Evolutionary conservation across 2,113 vertebrate species (phyloP).

Genomic region (Eupsittula cactorum): DNA sequence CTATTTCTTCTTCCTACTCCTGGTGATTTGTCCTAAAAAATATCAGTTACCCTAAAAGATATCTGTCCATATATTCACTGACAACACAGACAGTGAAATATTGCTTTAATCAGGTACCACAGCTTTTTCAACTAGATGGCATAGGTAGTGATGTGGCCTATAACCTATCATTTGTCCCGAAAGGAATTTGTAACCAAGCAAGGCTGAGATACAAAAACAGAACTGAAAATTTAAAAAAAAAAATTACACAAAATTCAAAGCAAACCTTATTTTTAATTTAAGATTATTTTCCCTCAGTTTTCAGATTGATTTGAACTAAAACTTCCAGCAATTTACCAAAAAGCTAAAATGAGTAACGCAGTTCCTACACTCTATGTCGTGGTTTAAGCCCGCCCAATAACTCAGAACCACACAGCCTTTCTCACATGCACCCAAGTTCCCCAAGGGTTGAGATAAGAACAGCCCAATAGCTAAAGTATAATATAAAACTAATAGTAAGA

Average conservation of each 20-base stretch:
- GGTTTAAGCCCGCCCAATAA: neutral
- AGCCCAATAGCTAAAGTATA: neutral
- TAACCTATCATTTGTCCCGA: neutral
- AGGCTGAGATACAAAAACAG: neutral
- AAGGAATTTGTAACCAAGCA: neutral
- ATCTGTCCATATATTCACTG: neutral
- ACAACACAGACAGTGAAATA: neutral
- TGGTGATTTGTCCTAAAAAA: neutral
- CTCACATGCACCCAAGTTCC: rapidly evolving
- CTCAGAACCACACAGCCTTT: neutral
- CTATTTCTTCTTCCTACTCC: neutral
- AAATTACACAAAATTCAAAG: neutral
- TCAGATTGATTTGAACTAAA: neutral
- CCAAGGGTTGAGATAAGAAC: neutral
- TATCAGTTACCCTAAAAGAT: neutral
- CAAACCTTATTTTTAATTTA: neutral
- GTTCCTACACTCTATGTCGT: neutral
- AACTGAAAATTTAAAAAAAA: neutral
- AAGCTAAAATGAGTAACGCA: rapidly evolving
- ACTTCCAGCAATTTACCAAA: neutral
- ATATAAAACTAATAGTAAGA: neutral
- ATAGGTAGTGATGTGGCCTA: neutral
- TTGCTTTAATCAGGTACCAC: neutral
- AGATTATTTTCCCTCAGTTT: neutral
- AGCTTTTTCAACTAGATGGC: neutral